These are phyloP conservation scores for Ailurus styani DNA, from an alignment of 2,113 vertebrate genomes.

Conservation along the genomic window DNA sequence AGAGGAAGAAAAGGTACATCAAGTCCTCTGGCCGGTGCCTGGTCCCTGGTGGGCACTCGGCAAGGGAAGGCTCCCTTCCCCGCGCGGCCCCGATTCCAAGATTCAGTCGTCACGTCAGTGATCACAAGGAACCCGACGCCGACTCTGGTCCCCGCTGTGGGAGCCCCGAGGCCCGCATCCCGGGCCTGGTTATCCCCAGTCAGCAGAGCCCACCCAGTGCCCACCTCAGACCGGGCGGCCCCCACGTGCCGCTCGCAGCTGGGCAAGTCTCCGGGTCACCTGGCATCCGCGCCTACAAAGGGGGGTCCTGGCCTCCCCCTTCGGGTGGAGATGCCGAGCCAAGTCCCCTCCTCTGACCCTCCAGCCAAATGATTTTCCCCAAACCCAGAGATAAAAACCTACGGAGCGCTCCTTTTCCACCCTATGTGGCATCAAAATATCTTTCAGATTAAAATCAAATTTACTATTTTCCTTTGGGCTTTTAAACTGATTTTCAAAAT, in stretches of 20 bases:
- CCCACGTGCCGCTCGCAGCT: not conserved
- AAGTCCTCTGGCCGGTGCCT: not conserved
- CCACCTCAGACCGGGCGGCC: rapidly evolving
- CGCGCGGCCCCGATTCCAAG: not conserved
- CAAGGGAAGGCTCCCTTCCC: not conserved
- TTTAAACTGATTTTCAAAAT: too few species aligned
- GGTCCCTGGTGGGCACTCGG: rapidly evolving
- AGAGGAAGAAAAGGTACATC: rapidly evolving
- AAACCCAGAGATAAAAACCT: rapidly evolving
- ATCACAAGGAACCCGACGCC: rapidly evolving
- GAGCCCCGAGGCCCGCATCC: not conserved
- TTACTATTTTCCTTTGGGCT: not conserved
- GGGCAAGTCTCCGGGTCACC: too few species aligned
- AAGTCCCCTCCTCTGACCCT: not conserved
- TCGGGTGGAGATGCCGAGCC: rapidly evolving
- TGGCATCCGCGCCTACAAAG: rapidly evolving
- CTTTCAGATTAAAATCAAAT: not conserved
- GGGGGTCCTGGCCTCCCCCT: too few species aligned
- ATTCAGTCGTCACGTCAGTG: rapidly evolving
- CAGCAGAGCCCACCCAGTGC: rapidly evolving
- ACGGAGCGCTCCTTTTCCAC: not conserved
- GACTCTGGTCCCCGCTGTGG: rapidly evolving
- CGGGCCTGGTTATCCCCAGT: rapidly evolving
- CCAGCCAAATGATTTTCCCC: rapidly evolving
- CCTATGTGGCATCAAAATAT: not conserved